A percentile compares a stretch with the other conserved stretches of the same genome.
Conservation (phyloP, 1,140 invertebrate species). For the Helicoverpa armigera region DNA sequence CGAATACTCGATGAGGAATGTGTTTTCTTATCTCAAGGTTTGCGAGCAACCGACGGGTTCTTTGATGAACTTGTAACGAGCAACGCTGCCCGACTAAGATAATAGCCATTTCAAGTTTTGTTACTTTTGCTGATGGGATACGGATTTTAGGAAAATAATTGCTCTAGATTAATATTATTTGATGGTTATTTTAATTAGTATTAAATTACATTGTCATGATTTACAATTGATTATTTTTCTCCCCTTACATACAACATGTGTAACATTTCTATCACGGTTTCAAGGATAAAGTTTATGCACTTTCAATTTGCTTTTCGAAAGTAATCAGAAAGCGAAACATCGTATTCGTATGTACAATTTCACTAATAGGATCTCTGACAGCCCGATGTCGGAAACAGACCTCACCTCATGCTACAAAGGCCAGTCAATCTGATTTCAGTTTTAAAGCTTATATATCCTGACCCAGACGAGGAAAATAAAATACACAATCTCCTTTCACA, state of each 20-base stretch:
- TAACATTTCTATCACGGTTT: no score
- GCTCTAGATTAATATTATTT: background rate
- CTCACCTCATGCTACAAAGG: constrained; percentile 2
- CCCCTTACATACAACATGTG: no score
- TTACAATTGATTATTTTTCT: no score
- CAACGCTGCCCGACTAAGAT: constrained; percentile 53
- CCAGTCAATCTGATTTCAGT: constrained; percentile 18
- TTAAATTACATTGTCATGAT: no score
- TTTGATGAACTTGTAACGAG: constrained; percentile 77
- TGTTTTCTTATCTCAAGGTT: constrained; percentile 79
- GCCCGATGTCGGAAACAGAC: constrained; percentile 11
- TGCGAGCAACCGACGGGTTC: constrained; percentile 62
- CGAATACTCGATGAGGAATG: constrained; percentile 76
- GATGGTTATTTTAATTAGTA: no score
- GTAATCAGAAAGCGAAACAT: background rate
- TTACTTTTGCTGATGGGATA: constrained; percentile 45
- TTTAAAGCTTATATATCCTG: constrained; percentile 14
- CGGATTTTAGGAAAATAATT: constrained; percentile 33
- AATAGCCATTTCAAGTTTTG: constrained; percentile 52
- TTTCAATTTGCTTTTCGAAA: background rate
- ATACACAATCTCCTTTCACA: background rate
- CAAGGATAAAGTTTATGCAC: background rate
- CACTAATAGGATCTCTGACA: background rate
- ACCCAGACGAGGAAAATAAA: background rate
- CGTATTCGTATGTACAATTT: constrained; percentile 4